phyloP scores from a whole-genome alignment of 1,140 invertebrate genomes.

The Heliothis virescens region DNA sequence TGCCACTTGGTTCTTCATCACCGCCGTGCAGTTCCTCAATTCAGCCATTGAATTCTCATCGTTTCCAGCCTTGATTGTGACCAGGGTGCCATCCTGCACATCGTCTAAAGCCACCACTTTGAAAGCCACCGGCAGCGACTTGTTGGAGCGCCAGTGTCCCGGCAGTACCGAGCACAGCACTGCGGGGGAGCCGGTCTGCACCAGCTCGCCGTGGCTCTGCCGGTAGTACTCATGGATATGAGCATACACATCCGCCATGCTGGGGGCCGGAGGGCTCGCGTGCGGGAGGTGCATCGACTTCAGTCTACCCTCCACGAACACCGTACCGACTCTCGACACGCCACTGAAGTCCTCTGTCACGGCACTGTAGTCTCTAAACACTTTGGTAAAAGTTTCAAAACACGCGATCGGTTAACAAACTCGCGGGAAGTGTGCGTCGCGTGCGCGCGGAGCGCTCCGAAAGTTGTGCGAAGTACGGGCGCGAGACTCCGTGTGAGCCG shows the following conservation, averaged over 20 bases:
- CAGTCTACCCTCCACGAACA: conserved; percentile 73
- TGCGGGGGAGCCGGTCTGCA: conserved; percentile 96
- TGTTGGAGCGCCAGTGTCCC: conserved; percentile 98
- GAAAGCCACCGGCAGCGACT: conserved; percentile 97
- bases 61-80: conserved; percentile 97
- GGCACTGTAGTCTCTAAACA: conserved; percentile 71
- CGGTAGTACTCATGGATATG: conserved; percentile 92
- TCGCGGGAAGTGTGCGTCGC: conserved; percentile 60
- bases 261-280: conserved; percentile 83
- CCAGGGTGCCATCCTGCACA: conserved; percentile 96
- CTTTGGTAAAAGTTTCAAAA: conserved; percentile 76
- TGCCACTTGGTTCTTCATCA: conserved; percentile 98
- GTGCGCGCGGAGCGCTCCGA: conserved; percentile 66
- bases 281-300: conserved; percentile 86
- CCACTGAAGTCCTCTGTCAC: conserved; percentile 77
- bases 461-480: conserved; percentile 80
- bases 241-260: conserved; percentile 90
- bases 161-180: conserved; percentile 96
- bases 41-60: conserved; percentile 99
- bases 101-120: conserved; percentile 96
- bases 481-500: conserved; percentile 78
- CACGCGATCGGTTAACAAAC: conserved; percentile 77
- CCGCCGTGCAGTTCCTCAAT: conserved; percentile 95
- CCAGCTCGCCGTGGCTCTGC: conserved; percentile 95
- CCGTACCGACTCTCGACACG: conserved; percentile 68